Percentiles rank a stretch among this genome's conserved stretches.
phyloP scores from a whole-genome alignment of 2,888 invertebrate species.

The Alsophila aescularia region DNA sequence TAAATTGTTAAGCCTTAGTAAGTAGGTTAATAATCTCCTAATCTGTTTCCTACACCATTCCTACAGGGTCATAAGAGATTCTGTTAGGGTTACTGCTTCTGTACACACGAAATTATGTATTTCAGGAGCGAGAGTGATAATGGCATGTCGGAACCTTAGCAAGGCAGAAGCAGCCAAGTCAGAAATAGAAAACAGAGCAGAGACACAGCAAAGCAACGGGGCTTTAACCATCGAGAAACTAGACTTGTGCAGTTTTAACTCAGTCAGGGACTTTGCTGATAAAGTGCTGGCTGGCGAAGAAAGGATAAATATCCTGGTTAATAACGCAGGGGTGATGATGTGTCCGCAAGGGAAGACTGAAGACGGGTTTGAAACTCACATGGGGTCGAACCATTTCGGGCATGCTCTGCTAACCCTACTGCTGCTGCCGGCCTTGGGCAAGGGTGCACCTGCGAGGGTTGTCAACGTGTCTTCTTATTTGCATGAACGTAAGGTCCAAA shows the following conservation, averaged over 20 bases:
- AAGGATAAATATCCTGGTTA: conserved; percentile 84
- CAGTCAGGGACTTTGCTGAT: conserved; percentile 82
- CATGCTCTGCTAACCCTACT: conserved; percentile 86
- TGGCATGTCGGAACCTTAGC: conserved; percentile 75
- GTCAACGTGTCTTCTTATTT: conserved; percentile 85
- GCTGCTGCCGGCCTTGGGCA: conserved; percentile 84
- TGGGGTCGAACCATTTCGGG: conserved; percentile 88
- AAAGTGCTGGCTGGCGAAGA: conserved; percentile 70
- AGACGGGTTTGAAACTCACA: conserved; percentile 87
- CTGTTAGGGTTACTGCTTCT: too few species aligned
- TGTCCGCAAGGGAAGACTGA: conserved; percentile 85
- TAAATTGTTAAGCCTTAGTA: too few species aligned
- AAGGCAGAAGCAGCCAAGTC: conserved; percentile 81
- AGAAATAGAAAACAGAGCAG: conserved; percentile 65
- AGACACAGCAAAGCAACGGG: conserved; percentile 41
- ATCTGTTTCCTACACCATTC: too few species aligned
- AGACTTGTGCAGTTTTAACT: conserved; percentile 83
- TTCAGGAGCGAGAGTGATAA: conserved; percentile 77
- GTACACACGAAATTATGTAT: not conserved
- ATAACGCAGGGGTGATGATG: conserved; percentile 89
- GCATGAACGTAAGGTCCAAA: conserved; percentile 68
- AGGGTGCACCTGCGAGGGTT: conserved; percentile 84
- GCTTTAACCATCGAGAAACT: conserved; percentile 70
- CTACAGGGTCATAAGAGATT: too few species aligned
- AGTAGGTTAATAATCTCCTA: too few species aligned